Evolutionary conservation across 2,113 vertebrate species (phyloP).

Genomic region (Syngnathus floridae): DNA sequence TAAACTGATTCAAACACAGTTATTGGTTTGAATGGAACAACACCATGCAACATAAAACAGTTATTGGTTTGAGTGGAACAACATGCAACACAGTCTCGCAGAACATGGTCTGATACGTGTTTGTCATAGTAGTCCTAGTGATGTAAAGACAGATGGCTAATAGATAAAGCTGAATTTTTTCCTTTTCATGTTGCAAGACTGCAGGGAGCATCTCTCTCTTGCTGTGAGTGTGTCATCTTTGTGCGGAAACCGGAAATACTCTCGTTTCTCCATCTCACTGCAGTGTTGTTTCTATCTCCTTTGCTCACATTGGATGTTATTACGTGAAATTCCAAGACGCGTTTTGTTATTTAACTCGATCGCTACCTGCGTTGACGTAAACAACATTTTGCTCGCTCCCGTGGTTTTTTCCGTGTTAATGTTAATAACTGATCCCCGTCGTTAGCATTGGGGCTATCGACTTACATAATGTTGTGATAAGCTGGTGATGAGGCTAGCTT

Average conservation of each 20-base stretch:
- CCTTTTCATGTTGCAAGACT: not conserved
- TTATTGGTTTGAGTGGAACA: too few relatives aligned
- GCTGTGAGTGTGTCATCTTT: not conserved
- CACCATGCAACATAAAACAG: too few relatives aligned
- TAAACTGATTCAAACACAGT: too few relatives aligned
- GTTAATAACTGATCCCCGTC: conserved; percentile 5
- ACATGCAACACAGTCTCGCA: too few relatives aligned
- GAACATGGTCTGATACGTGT: too few relatives aligned
- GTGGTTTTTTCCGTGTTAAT: not conserved
- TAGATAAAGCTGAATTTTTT: not conserved
- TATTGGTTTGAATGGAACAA: too few relatives aligned
- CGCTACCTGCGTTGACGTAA: not conserved
- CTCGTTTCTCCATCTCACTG: not conserved
- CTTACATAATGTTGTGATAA: conserved; percentile 57
- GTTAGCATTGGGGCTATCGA: conserved; percentile 8
- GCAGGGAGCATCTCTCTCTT: not conserved
- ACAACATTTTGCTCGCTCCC: not conserved
- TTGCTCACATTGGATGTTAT: not conserved
- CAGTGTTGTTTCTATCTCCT: conserved; percentile 2
- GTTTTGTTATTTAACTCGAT: rapidly evolving
- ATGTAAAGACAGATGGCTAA: not conserved
- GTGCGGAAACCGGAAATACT: conserved; percentile 14
- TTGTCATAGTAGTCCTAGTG: not conserved
- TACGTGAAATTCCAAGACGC: rapidly evolving
- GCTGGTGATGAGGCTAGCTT: conserved; percentile 21